Evolutionary conservation across 2,888 invertebrate genomes (phyloP).

Genomic region (Scrobipalpa costella): DNA sequence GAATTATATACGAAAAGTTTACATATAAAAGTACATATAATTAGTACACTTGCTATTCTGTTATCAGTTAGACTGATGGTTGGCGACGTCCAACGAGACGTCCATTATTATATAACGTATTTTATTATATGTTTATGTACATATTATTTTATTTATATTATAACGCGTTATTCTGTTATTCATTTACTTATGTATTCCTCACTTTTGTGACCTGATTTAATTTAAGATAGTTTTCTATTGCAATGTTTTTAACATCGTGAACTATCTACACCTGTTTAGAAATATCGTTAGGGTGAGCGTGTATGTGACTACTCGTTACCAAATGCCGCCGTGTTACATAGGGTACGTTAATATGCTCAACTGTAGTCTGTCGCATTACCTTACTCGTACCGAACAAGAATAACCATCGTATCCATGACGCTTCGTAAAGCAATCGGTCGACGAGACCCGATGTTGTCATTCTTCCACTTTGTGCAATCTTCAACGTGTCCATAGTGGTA

Average conservation of each 20-base stretch:
- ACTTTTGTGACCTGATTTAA: slow-evolving; percentile 80
- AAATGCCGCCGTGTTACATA: slow-evolving; percentile 57
- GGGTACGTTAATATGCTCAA: slow-evolving; percentile 52
- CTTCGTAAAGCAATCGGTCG: not conserved
- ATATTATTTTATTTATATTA: slow-evolving; percentile 44
- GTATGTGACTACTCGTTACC: slow-evolving; percentile 59
- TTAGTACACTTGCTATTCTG: slow-evolving; percentile 34
- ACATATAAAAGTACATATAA: slow-evolving; percentile 37
- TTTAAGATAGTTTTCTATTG: slow-evolving; percentile 73
- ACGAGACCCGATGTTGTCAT: not conserved
- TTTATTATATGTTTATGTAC: slow-evolving; percentile 53
- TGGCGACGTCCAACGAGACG: slow-evolving; percentile 20
- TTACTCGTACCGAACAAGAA: slow-evolving; percentile 3
- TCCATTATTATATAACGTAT: slow-evolving; percentile 35
- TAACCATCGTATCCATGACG: slow-evolving; percentile 8
- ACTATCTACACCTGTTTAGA: slow-evolving; percentile 49
- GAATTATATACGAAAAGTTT: slow-evolving; percentile 39
- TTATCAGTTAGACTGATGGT: slow-evolving; percentile 38
- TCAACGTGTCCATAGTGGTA: slow-evolving; percentile 7
- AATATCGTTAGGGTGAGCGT: slow-evolving; percentile 42
- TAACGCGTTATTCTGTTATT: slow-evolving; percentile 34
- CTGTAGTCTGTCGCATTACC: slow-evolving; percentile 39
- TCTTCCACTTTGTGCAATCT: slow-evolving; percentile 14
- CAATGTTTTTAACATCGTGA: slow-evolving; percentile 52
- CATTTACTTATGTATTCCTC: slow-evolving; percentile 63